Evolutionary conservation across 2,888 invertebrate genomes (phyloP), one percentile per base, ranked within the genome.

Genomic region (Thera obeliscata): DNA sequence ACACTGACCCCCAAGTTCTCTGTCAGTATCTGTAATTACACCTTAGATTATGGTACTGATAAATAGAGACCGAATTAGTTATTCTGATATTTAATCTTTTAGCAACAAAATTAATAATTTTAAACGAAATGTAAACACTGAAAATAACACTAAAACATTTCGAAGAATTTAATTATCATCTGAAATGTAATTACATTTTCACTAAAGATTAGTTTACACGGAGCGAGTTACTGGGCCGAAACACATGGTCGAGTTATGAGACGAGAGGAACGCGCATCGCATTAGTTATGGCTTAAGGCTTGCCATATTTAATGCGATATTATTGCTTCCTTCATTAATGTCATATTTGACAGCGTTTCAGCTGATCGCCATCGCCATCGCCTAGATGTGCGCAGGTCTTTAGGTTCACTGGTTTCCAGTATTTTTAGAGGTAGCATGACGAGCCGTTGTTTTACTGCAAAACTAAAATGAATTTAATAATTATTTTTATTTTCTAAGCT

Each of bases 131-230:
- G 41, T 52, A 33, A 35, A 61, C 55, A n/a, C 46, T 55, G 12
- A 46, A 35, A 61, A 48, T 50, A 59, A 33, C 9, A 22, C 22
- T 61, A 46, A 54, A 61, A 55, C 46, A 7, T 33, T 55, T 9
- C 6, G 35, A 35, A 46, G 43, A 35, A 55, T 9, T 61, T 61
- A 55, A 61, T 54, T 35, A 54, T 61, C 46, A 55, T 46, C 55
- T 46, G 46, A 35, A 61, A 55, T 12, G 54, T 35, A 54, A 54
- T 54, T 54, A 54, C 8, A 35, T 9, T 54, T 54, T 54, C 54
- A 54, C 54, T 52, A 22, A 52, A 35, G 54, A 2, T 35, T 22
- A 8, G 54, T 54, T 54, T 54, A 11, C 35, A 54, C 35, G 35
- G 54, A 4, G 33, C 54, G 54, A 54, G 54, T 54, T 35, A 35